Conservation (phyloP, 2,888 invertebrate species). For the Dryadula phaetusa region DNA sequence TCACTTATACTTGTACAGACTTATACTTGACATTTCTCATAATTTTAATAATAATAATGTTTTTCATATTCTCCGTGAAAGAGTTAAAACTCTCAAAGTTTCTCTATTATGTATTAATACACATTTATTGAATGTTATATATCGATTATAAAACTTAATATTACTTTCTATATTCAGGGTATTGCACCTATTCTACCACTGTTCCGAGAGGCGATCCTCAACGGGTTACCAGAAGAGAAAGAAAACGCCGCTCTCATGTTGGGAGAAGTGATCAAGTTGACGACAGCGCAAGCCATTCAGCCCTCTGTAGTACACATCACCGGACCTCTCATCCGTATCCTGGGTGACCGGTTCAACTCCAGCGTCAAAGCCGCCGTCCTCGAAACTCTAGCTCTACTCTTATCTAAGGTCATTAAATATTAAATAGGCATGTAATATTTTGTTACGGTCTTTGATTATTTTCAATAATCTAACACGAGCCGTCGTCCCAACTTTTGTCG, state of each 20-base stretch:
- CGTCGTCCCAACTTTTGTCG: background rate
- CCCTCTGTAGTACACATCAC: constrained; percentile 98
- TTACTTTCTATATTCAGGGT: constrained; percentile 78
- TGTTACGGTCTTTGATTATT: background rate
- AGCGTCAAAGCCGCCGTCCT: constrained; percentile 98
- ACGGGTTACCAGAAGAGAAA: constrained; percentile 97
- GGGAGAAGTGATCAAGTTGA: constrained; percentile 91
- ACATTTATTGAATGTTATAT: too few species aligned
- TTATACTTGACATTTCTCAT: too few species aligned
- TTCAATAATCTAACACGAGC: too few species aligned
- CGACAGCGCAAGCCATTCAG: constrained; percentile 94
- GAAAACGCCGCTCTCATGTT: constrained; percentile 97
- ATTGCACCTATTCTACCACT: constrained; percentile 97
- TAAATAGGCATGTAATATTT: background rate
- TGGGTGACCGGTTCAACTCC: constrained; percentile 97
- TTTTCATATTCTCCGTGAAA: too few species aligned
- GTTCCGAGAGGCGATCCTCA: constrained; percentile 97
- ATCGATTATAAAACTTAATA: background rate
- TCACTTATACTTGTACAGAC: too few species aligned
- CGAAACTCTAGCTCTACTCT: constrained; percentile 95
- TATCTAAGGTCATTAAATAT: constrained; percentile 89
- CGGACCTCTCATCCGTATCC: constrained; percentile 98
- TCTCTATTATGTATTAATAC: too few species aligned
- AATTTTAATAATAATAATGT: too few species aligned
- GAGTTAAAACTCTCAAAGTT: too few species aligned